phyloP scores from a whole-genome alignment of 1,140 invertebrate genomes.

The Forficula auricularia region DNA sequence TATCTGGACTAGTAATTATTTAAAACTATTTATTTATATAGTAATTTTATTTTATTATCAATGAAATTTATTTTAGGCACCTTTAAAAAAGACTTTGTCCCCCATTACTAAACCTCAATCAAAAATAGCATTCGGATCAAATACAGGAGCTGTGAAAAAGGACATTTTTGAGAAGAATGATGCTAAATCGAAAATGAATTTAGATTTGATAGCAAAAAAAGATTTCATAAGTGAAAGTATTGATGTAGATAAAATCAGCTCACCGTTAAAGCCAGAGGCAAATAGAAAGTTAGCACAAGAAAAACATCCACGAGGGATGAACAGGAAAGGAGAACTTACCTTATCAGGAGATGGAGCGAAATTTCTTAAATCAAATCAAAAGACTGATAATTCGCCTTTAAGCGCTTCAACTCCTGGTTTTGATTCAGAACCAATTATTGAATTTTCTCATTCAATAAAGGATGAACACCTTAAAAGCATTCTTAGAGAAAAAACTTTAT shows the following conservation, averaged over 20 bases:
- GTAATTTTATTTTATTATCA: slow-evolving; percentile 9
- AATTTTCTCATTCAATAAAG: slow-evolving; percentile 8
- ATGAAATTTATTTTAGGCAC: slow-evolving; percentile 1
- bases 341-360: slow-evolving; percentile 38
- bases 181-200: too few species aligned
- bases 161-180: too few species aligned
- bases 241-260: too few species aligned
- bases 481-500: slow-evolving; percentile 21
- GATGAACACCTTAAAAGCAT: slow-evolving; percentile 18
- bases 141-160: slow-evolving; percentile 10
- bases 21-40: not conserved
- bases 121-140: slow-evolving; percentile 25
- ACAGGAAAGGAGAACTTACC: slow-evolving; percentile 25
- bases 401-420: slow-evolving; percentile 7
- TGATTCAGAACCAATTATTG: too few species aligned
- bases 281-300: slow-evolving; percentile 20
- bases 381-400: slow-evolving; percentile 21
- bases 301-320: slow-evolving; percentile 21
- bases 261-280: too few species aligned
- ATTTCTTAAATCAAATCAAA: slow-evolving; percentile 48
- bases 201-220: too few species aligned
- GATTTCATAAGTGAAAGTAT: too few species aligned
- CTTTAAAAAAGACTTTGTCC: slow-evolving; percentile 1
- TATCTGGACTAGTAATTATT: not conserved
- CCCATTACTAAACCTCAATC: slow-evolving; percentile 12